Base-by-base conservation (phyloP, 2,888 invertebrate species). In the Troglohyphantes excavatus region DNA sequence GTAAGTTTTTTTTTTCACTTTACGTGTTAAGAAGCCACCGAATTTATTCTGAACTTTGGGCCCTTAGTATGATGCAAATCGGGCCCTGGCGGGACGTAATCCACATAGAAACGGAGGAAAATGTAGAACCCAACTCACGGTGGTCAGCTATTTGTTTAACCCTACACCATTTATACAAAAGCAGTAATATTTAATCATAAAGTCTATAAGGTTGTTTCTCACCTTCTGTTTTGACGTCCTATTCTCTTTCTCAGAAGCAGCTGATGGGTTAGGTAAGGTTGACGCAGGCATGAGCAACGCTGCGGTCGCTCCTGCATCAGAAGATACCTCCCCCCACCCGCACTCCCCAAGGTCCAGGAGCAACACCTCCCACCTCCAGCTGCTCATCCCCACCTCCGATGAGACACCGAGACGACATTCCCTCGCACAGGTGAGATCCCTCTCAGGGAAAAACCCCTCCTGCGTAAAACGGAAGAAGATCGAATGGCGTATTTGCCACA, bases 201-300 rank as follows among this genome's bases (percentile, higher is more conserved):
- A n/a, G n/a, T n/a, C n/a, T n/a, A n/a, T n/a, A n/a, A n/a, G n/a
- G 59, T 19, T 59, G 17, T 59, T n/a, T 59, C 17, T n/a, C 5
- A 59, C n/a, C n/a, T n/a, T n/a, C 19, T 5, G 19, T n/a, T n/a
- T 9, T 33, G 17, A 59, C 0, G 63, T n/a, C n/a, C 19, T n/a
- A n/a, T 19, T 7, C n/a, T 43, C 11, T 39, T n/a, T 53, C 11
- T 39, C 53, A 13, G 17, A 81, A 46, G 3, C 76, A 89, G 7
- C 39, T 13, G 82, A 89, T 89, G 88, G 88, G 88, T 70, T 89
- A 89, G 76, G 67, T 17, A 75, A 5, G 33, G 33, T 33, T 9
- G 3, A 33, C n/a, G n/a, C 53, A 17, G 82, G 82, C 70, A 89
- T 89, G 88, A 89, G 76, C 88, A 61, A 19, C 59, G 53, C 21